Evolutionary conservation across 2,888 invertebrate genomes (phyloP).

Genomic region (Nephrotoma guestfalica): DNA sequence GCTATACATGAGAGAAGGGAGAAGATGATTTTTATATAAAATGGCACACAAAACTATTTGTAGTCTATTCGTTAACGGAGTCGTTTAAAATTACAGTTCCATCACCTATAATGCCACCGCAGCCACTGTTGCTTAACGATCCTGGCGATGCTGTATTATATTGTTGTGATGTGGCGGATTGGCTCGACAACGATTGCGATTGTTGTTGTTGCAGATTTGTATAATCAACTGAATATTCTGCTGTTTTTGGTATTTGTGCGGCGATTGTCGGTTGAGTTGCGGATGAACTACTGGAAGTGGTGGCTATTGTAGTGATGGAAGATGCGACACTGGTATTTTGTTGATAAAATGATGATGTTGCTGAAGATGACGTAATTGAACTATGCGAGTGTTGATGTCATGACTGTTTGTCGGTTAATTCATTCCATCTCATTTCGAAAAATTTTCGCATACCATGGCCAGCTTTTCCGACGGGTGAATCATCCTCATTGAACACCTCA

Average conservation of each 20-base stretch:
- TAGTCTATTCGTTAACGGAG: not conserved
- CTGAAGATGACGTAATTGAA: not conserved
- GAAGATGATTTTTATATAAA: not conserved
- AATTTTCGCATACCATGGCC: constrained; percentile 87
- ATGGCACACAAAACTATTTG: not conserved
- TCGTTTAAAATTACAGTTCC: not conserved
- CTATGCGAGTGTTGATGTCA: constrained; percentile 23
- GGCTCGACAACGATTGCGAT: not conserved
- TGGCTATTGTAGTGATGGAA: not conserved
- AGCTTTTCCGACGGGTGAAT: constrained; percentile 93
- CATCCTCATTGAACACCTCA: constrained; percentile 96
- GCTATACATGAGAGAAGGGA: not conserved
- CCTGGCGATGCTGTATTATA: not conserved
- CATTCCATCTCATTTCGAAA: constrained; percentile 82
- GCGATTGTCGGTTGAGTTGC: not conserved
- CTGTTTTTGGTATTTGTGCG: not conserved
- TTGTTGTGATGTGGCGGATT: not conserved
- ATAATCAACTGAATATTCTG: not conserved
- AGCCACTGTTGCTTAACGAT: not conserved
- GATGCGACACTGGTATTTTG: not conserved
- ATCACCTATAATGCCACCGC: not conserved
- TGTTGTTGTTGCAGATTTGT: not conserved
- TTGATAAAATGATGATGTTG: not conserved
- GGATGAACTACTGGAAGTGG: not conserved
- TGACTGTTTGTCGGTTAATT: constrained; percentile 39